Evolutionary conservation across 2,888 invertebrate species (phyloP).

Genomic region (Harpalus rubripes): DNA sequence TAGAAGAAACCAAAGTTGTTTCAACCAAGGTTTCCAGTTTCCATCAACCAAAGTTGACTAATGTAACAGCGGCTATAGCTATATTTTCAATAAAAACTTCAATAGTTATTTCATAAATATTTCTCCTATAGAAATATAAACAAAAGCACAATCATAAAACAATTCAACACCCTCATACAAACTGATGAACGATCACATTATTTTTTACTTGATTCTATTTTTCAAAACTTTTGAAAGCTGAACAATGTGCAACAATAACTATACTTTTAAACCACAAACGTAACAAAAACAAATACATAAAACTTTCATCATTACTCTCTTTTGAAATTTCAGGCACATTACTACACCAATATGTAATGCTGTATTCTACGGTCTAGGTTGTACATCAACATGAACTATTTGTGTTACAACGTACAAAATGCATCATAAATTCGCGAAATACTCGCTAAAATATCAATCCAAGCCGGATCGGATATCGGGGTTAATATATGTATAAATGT

Average conservation of each 20-base stretch:
- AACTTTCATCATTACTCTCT: not conserved
- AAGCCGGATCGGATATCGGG: conserved; percentile 9
- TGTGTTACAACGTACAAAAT: not conserved
- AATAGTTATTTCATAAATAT: not conserved
- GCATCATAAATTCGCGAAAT: not conserved
- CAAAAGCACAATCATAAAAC: not conserved
- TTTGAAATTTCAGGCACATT: not conserved
- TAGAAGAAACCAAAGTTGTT: no score
- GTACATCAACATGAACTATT: not conserved
- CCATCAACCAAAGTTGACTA: no score
- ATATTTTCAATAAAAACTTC: no score
- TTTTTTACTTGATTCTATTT: not conserved
- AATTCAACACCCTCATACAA: not conserved
- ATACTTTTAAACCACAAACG: not conserved
- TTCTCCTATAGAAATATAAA: not conserved
- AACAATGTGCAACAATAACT: conserved; percentile 11
- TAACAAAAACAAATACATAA: conserved; percentile 7
- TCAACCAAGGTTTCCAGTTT: no score
- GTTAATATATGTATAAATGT: conserved; percentile 38
- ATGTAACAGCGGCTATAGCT: no score
- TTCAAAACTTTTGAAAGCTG: conserved; percentile 14
- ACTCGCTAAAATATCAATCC: conserved; percentile 11
- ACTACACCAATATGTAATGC: not conserved
- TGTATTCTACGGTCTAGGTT: not conserved
- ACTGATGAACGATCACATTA: not conserved